A percentile compares a stretch with the other conserved stretches of the same genome.
These are phyloP conservation scores for Drosophila histrio DNA, from an alignment of 2,888 invertebrate genomes.

Conservation along the genomic window DNA sequence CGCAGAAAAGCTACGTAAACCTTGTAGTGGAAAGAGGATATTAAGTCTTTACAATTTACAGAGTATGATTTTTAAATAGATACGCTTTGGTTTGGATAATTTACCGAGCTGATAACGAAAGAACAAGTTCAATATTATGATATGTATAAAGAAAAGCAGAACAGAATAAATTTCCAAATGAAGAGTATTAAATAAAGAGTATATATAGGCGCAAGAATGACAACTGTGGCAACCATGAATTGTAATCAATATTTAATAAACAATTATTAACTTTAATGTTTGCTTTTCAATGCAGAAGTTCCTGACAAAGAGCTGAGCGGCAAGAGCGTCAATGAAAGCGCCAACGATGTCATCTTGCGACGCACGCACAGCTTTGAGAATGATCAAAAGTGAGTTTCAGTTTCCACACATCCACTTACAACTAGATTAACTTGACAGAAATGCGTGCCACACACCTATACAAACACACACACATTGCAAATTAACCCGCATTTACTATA, in stretches of 20 bases:
- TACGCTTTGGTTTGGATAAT: too few species aligned
- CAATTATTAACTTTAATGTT: background rate
- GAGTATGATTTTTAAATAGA: too few species aligned
- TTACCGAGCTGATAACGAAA: too few species aligned
- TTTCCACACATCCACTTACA: slow-evolving; percentile 23
- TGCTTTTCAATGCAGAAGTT: slow-evolving; percentile 84
- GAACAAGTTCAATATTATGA: too few species aligned
- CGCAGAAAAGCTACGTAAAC: too few species aligned
- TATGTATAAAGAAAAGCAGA: too few species aligned
- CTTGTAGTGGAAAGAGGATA: too few species aligned
- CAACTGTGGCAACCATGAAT: background rate
- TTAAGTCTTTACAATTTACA: too few species aligned
- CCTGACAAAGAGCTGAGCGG: slow-evolving; percentile 85
- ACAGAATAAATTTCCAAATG: too few species aligned
- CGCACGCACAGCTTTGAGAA: slow-evolving; percentile 95
- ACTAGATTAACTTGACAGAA: slow-evolving; percentile 45
- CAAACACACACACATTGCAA: slow-evolving; percentile 42
- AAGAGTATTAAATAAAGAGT: too few species aligned
- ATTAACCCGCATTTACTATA: slow-evolving; percentile 64
- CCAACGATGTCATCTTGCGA: slow-evolving; percentile 88
- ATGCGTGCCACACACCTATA: slow-evolving; percentile 60
- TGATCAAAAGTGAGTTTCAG: slow-evolving; percentile 91
- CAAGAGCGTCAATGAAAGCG: slow-evolving; percentile 70
- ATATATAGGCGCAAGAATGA: too few species aligned
- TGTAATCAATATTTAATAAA: background rate